These are phyloP conservation scores for Brachyalestes nurse DNA, from an alignment of 2,797 vertebrate species.

Conservation along the genomic window DNA sequence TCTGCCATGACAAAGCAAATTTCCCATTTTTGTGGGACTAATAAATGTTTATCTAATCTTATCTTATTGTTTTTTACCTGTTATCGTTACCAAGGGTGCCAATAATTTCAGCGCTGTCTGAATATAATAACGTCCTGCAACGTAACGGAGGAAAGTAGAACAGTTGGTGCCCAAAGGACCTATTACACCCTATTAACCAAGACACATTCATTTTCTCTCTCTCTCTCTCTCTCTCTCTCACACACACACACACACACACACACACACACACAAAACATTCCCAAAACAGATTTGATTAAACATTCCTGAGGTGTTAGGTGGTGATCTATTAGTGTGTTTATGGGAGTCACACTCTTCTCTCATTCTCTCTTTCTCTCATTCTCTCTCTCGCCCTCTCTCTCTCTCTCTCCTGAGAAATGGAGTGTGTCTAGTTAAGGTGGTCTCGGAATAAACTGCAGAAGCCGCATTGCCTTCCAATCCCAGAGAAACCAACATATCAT, in stretches of 20 bases:
- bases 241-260: conserved; percentile 16
- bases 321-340: conserved; percentile 48
- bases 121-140: conserved; percentile 12
- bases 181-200: conserved; percentile 42
- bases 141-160: conserved; percentile 28
- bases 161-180: conserved; percentile 21
- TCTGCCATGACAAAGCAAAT: too few relatives aligned
- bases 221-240: neutral
- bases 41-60: too few relatives aligned
- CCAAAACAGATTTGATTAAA: conserved; percentile 59
- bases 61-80: too few relatives aligned
- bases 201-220: neutral
- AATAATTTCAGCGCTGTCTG: too few relatives aligned
- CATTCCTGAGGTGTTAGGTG: conserved; percentile 53
- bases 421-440: conserved; percentile 26
- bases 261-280: conserved; percentile 13
- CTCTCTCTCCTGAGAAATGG: neutral
- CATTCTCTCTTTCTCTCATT: neutral
- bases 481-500: conserved; percentile 17
- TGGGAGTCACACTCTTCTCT: conserved; percentile 10
- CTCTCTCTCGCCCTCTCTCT: neutral
- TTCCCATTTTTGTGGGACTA: too few relatives aligned
- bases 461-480: neutral
- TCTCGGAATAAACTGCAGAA: neutral
- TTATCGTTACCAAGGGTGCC: too few relatives aligned